These are phyloP conservation scores for Erinaceus europaeus DNA, from an alignment of 2,113 vertebrate genomes.

Conservation along the genomic window DNA sequence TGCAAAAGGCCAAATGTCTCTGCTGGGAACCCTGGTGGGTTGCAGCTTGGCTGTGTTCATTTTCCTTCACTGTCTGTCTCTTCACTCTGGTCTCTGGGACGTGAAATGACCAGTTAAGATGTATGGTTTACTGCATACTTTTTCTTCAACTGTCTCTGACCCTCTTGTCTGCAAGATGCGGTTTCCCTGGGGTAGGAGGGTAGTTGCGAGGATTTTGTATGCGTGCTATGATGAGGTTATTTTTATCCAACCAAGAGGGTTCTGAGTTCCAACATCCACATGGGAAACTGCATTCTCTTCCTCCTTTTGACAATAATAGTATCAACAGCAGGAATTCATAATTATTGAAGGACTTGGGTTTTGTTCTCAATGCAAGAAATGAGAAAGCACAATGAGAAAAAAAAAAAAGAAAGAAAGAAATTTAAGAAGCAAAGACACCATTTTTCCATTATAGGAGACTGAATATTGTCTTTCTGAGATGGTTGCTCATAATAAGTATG, in stretches of 20 bases:
- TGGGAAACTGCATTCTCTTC: background rate
- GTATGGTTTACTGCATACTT: conserved; percentile 55
- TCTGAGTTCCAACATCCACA: background rate
- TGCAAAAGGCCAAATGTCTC: conserved; percentile 41
- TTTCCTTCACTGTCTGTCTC: conserved; percentile 36
- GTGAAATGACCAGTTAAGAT: conserved; percentile 57
- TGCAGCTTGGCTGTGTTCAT: conserved; percentile 18
- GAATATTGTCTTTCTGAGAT: too few species aligned
- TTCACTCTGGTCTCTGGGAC: conserved; percentile 28
- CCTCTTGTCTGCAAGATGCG: conserved; percentile 14
- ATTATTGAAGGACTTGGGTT: background rate
- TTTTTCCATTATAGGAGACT: too few species aligned
- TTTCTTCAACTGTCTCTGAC: background rate
- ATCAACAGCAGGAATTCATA: background rate
- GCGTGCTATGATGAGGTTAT: background rate
- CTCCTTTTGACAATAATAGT: background rate
- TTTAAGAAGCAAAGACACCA: too few species aligned
- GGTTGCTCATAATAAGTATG: background rate
- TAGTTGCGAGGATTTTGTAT: background rate
- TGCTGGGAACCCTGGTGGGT: background rate
- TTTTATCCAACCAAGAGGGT: conserved; percentile 21
- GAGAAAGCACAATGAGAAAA: background rate
- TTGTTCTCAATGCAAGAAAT: background rate
- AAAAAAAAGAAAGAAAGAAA: background rate
- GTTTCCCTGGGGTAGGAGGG: background rate